Evolutionary conservation across 1,140 invertebrate species (phyloP), one percentile per base, ranked within the genome.

Genomic region (Pogonus chalceus): DNA sequence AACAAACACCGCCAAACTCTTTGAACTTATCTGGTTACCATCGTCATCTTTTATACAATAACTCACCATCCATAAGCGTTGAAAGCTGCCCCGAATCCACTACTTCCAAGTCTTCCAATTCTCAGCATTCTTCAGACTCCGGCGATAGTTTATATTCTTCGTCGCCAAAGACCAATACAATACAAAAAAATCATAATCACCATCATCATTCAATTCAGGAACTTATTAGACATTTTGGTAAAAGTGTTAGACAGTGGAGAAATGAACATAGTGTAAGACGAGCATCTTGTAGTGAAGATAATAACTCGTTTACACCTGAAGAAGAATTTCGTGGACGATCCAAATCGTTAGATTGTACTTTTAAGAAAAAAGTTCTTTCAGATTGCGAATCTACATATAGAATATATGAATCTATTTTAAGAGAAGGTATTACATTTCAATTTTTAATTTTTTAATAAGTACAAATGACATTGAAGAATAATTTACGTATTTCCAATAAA

Each of bases 321-420:
- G 77, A 80, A 43, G 81, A 84, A 50, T 88, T 88, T 58, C 74
- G 87, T 7, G 79, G 78, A 35, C 75, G 88, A 22, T 88, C 85
- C 20, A 85, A 86, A 64, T 88, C 85, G 23, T 67, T 89, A 54
- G 87, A 89, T 65, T 83, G 80, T 4, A 76, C 79, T 52, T 71
- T 78, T 4, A 67, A 75, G 46, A 73, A 73, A 24, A 65, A 70
- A 37, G 56, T 67, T 22, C 31, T 63, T 21, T 62, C 54, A 10
- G 87, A 89, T 63, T 88, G 86, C 64, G 87, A 84, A 35, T 77
- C 84, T 9, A 88, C 87, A 9, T 90, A 90, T 65, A 77, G 81
- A 63, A 89, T 90, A 60, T 90, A 83, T 64, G 85, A 90, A 58
- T 76, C 76, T 48, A 90, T 90, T 56, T 71, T 90, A 1, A 77